Evolutionary conservation across 2,888 invertebrate species (phyloP).

Genomic region (Sinhomidia bicolor): DNA sequence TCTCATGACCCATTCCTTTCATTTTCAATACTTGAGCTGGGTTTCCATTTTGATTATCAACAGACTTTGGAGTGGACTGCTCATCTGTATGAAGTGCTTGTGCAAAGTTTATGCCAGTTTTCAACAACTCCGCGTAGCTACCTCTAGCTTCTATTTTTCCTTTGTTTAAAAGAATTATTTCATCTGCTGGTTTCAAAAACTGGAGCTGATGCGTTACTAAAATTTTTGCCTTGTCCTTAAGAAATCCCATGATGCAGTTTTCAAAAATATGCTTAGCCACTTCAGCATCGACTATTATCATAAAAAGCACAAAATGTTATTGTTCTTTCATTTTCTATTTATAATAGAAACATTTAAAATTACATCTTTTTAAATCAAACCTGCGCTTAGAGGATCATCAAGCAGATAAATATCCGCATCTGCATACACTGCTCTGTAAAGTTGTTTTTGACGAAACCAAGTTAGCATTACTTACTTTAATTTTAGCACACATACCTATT

Average conservation of each 20-base stretch:
- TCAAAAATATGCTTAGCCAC: conserved; percentile 77
- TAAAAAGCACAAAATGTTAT: background rate
- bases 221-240: conserved; percentile 72
- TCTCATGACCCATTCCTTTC: conserved; percentile 67
- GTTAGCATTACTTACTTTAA: too few species aligned
- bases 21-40: conserved; percentile 52
- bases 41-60: conserved; percentile 28
- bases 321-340: too few species aligned
- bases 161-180: conserved; percentile 73
- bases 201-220: conserved; percentile 79
- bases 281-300: conserved; percentile 77
- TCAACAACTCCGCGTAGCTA: conserved; percentile 86
- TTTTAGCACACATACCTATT: too few species aligned
- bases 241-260: conserved; percentile 75
- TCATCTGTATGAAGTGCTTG: conserved; percentile 83
- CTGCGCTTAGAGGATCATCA: conserved; percentile 70
- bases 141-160: conserved; percentile 73
- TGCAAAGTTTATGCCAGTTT: conserved; percentile 90
- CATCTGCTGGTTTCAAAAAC: conserved; percentile 75
- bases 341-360: background rate
- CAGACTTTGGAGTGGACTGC: background rate
- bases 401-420: conserved; percentile 76
- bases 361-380: background rate
- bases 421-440: too few species aligned
- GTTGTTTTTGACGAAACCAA: too few species aligned